A percentile compares a stretch with the other conserved stretches of the same genome.
Conservation (phyloP, 2,797 vertebrate genomes). For the Parambassis ranga region DNA sequence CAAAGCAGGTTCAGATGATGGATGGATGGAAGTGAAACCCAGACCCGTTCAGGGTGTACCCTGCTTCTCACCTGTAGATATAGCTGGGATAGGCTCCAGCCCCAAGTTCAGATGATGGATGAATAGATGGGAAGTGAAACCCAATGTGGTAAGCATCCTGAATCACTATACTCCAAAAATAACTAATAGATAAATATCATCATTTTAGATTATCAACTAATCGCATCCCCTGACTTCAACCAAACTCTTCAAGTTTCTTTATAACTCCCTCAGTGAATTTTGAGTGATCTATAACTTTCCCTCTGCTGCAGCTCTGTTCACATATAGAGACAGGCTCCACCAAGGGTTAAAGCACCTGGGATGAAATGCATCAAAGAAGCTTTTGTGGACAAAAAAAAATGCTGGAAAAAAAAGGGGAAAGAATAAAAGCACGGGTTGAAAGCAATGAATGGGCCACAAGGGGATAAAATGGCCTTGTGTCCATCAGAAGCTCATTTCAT, state of each 20-base stretch:
- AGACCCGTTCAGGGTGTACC: too few species aligned
- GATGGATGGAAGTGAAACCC: too few species aligned
- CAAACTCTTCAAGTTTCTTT: too few species aligned
- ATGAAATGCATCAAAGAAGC: constrained; percentile 73
- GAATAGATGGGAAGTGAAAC: too few species aligned
- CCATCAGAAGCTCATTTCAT: constrained; percentile 71
- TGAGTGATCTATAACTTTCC: constrained; percentile 14
- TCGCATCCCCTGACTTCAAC: too few species aligned
- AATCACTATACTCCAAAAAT: too few species aligned
- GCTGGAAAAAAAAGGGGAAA: constrained; percentile 29
- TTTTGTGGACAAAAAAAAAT: constrained; percentile 66
- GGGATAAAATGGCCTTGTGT: constrained; percentile 60
- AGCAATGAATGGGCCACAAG: constrained; percentile 67
- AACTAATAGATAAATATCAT: too few species aligned
- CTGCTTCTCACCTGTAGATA: too few species aligned
- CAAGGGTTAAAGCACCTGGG: constrained; percentile 63
- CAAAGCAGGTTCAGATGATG: too few species aligned
- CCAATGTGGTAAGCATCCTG: too few species aligned
- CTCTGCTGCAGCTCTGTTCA: constrained; percentile 23
- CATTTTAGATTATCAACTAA: not conserved
- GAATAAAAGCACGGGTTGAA: constrained; percentile 66
- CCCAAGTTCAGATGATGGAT: too few species aligned
- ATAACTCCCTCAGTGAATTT: not conserved
- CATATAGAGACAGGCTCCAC: constrained; percentile 38
- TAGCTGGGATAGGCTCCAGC: too few species aligned